Evolutionary conservation across 2,113 vertebrate genomes (phyloP).

Genomic region (Puma concolor): DNA sequence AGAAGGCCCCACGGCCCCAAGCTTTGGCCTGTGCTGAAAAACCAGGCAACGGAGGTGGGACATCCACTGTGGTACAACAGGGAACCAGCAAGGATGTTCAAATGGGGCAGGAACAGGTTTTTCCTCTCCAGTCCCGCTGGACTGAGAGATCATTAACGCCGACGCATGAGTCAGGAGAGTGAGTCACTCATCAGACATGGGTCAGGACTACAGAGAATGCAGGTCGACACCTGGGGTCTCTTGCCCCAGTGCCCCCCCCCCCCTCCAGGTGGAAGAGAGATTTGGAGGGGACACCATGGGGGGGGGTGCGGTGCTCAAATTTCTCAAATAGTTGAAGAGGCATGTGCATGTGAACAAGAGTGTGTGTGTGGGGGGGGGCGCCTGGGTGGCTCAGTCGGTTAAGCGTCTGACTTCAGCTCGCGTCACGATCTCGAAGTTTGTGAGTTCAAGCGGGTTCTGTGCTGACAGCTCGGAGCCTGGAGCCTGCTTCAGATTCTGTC

Average conservation of each 20-base stretch:
- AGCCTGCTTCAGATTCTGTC: no score
- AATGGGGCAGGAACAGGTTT: background rate
- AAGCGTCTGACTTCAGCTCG: no score
- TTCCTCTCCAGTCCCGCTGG: background rate
- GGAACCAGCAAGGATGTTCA: background rate
- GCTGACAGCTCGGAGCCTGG: no score
- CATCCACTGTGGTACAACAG: background rate
- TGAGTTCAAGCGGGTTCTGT: no score
- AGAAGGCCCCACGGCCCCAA: background rate
- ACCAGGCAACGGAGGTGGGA: rapidly evolving
- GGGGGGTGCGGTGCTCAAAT: background rate
- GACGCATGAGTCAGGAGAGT: background rate
- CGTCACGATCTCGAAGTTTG: no score
- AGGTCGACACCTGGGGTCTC: background rate
- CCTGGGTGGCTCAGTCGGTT: no score
- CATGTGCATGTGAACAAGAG: no score
- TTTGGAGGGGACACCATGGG: background rate
- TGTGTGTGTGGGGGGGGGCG: no score
- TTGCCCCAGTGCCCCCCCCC: background rate
- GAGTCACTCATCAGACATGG: background rate
- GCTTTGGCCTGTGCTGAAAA: background rate
- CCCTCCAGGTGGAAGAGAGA: background rate
- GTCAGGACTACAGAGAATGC: background rate
- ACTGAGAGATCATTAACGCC: background rate
- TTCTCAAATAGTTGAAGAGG: background rate